A percentile compares a stretch with the other conserved stretches of the same genome.
phyloP scores from a whole-genome alignment of 2,113 vertebrate genomes.

The Myotis brandtii region DNA sequence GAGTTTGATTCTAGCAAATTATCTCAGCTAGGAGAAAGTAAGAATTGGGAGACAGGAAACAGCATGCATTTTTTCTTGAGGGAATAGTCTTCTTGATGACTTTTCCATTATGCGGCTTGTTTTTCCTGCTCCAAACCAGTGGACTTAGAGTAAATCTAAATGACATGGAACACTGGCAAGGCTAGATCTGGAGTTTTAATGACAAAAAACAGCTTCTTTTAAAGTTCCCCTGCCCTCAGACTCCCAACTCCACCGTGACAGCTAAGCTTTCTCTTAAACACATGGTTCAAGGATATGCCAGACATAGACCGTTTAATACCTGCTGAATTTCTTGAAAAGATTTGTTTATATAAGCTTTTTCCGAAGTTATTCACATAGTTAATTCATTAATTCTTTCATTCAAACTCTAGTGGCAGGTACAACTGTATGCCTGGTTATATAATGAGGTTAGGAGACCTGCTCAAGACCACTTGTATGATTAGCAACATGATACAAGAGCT shows the following conservation, averaged over 20 bases:
- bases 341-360: neutral
- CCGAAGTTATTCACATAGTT: neutral
- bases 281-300: neutral
- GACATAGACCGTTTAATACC: neutral
- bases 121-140: neutral
- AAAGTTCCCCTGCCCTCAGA: neutral
- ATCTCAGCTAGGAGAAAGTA: slow-evolving; percentile 20
- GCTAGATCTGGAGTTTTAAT: neutral
- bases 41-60: neutral
- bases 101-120: neutral
- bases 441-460: neutral
- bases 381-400: neutral
- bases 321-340: neutral
- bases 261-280: neutral
- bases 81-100: neutral
- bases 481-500: neutral
- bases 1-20: neutral
- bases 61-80: neutral
- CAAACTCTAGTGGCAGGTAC: neutral
- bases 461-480: neutral
- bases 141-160: neutral
- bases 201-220: neutral
- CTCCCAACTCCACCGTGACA: neutral
- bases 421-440: neutral
- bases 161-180: neutral